phyloP scores from a whole-genome alignment of 2,797 vertebrate genomes.

The Megalops cyprinoides region DNA sequence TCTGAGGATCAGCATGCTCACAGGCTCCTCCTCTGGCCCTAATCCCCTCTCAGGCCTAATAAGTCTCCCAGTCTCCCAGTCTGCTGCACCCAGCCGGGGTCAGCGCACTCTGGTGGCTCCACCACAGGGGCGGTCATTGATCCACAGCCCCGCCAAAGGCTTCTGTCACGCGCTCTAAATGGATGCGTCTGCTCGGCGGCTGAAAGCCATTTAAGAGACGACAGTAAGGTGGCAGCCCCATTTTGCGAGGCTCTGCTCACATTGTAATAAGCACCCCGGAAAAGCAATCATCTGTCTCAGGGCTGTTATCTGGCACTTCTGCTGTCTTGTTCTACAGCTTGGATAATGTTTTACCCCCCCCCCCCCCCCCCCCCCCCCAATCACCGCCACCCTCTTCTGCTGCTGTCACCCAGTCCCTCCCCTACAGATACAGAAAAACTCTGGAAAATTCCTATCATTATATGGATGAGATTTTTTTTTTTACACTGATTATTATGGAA shows the following conservation, averaged over 20 bases:
- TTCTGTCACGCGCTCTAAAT: neutral
- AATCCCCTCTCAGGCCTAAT: neutral
- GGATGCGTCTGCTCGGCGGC: neutral
- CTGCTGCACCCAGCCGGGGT: neutral
- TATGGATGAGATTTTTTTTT: neutral
- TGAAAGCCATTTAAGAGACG: neutral
- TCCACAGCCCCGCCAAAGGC: neutral
- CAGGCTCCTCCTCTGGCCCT: neutral
- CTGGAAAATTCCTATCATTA: conserved; percentile 5
- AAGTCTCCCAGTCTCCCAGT: neutral
- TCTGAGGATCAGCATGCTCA: neutral
- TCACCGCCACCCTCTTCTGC: neutral
- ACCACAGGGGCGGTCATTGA: too few relatives aligned
- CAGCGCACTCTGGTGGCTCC: neutral
- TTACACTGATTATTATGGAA: neutral
- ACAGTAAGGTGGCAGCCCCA: neutral
- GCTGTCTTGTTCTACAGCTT: conserved; percentile 31
- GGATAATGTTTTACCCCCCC: conserved; percentile 28
- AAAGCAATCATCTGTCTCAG: conserved; percentile 33
- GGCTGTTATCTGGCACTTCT: conserved; percentile 26
- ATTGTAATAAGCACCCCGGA: conserved; percentile 32
- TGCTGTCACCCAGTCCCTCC: neutral
- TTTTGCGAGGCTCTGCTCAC: neutral
- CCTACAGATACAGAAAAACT: neutral
- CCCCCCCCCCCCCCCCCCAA: neutral